These are phyloP conservation scores for Cheilosia vulpina DNA, from an alignment of 2,888 invertebrate genomes.

Conservation along the genomic window DNA sequence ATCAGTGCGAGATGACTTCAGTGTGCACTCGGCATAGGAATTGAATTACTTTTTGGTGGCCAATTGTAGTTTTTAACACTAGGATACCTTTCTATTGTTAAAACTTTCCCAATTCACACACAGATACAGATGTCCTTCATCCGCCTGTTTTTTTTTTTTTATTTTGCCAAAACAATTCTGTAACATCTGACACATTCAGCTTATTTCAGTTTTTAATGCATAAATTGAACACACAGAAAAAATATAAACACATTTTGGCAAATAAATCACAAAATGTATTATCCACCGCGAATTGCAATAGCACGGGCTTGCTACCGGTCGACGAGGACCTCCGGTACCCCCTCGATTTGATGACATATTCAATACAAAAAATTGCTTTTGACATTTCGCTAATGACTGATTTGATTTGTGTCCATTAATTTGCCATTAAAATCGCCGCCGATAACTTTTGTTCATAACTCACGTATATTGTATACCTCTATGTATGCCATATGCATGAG, in stretches of 20 bases:
- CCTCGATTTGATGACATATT: conserved; percentile 57
- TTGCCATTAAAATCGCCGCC: conserved; percentile 75
- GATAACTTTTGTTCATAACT: conserved; percentile 69
- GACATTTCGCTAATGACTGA: conserved; percentile 78
- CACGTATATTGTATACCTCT: conserved; percentile 25
- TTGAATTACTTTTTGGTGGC: no score
- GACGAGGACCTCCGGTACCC: not conserved
- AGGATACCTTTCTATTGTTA: no score
- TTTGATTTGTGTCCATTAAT: conserved; percentile 78
- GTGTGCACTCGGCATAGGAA: no score
- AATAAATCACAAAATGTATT: conserved; percentile 38
- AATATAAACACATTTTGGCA: not conserved
- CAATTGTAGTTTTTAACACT: no score
- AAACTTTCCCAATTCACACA: no score
- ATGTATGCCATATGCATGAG: conserved; percentile 25
- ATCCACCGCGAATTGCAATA: conserved; percentile 38
- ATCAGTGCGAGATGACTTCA: no score
- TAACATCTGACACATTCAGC: conserved; percentile 14
- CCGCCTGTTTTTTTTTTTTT: no score
- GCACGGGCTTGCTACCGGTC: conserved; percentile 11
- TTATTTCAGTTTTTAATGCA: conserved; percentile 19
- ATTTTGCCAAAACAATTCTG: not conserved
- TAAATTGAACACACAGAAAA: conserved; percentile 2
- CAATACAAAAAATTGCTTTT: conserved; percentile 75
- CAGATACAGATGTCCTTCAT: no score